A percentile compares a stretch with the other conserved stretches of the same genome.
These are phyloP conservation scores for Gnathonemus echidnorhynchus DNA, from an alignment of 2,113 vertebrate genomes.

Conservation along the genomic window DNA sequence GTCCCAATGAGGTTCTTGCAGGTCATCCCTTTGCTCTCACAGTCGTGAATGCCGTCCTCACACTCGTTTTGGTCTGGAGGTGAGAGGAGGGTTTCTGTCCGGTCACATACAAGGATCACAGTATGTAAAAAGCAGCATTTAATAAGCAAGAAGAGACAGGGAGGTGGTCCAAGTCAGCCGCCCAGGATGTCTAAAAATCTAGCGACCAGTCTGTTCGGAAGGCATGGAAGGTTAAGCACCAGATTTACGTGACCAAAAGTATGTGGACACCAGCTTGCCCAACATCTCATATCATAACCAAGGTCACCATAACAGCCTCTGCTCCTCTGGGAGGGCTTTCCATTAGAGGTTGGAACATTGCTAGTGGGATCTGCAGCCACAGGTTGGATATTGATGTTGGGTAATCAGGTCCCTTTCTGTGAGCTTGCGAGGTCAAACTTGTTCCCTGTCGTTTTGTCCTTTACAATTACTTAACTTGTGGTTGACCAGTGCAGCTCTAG, in stretches of 20 bases:
- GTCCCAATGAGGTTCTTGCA: slow-evolving; percentile 98
- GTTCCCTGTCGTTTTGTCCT: background rate
- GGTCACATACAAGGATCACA: background rate
- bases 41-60: slow-evolving; percentile 81
- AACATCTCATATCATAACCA: background rate
- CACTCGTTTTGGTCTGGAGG: slow-evolving; percentile 91
- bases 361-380: background rate
- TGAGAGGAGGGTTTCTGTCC: slow-evolving; percentile 14
- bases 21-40: slow-evolving; percentile 81
- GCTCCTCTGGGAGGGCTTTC: background rate
- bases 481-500: background rate
- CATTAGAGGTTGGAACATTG: background rate
- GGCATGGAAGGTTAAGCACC: background rate
- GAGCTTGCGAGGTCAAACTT: background rate
- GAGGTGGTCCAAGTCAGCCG: background rate
- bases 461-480: background rate
- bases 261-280: background rate
- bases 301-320: background rate
- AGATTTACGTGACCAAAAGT: background rate
- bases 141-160: background rate
- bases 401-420: background rate
- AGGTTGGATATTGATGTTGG: background rate
- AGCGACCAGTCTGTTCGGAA: background rate
- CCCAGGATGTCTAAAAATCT: background rate
- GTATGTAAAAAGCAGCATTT: background rate